Percentiles rank a stretch among this genome's conserved stretches.
Conservation (phyloP, 2,113 vertebrate species). For the Cyanocitta stelleri region DNA sequence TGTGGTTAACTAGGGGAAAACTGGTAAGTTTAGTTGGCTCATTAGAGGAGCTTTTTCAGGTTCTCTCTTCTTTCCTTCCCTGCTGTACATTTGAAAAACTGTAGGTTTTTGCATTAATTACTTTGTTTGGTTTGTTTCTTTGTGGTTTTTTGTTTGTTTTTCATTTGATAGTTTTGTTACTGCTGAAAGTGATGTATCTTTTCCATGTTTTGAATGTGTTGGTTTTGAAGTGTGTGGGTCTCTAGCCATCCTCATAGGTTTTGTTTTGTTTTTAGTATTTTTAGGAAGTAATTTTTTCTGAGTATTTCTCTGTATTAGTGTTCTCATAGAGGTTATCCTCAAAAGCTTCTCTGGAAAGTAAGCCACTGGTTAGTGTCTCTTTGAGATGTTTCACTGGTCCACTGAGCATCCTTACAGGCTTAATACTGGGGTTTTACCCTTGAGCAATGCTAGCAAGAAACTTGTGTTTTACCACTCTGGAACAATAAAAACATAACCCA, state of each 20-base stretch:
- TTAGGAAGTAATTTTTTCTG: not conserved
- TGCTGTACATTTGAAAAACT: not conserved
- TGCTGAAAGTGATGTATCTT: not conserved
- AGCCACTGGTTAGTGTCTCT: not conserved
- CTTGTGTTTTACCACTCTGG: not conserved
- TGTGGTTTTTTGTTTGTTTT: not conserved
- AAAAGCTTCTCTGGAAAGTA: not conserved
- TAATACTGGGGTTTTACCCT: not conserved
- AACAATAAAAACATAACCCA: not conserved
- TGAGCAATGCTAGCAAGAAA: not conserved
- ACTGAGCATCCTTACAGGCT: not conserved
- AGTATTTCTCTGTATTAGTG: not conserved
- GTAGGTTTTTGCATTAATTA: not conserved
- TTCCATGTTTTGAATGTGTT: not conserved
- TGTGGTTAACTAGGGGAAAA: not conserved
- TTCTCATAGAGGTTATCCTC: not conserved
- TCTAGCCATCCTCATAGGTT: not conserved
- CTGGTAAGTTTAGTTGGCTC: not conserved
- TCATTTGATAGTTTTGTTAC: not conserved
- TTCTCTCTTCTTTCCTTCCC: not conserved
- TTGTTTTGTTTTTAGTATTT: not conserved
- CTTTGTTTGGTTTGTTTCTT: not conserved
- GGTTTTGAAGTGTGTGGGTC: not conserved
- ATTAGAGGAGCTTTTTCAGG: not conserved
- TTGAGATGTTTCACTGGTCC: not conserved